Base-by-base conservation (phyloP, 2,888 invertebrate genomes). In the Halocaridina rubra region DNA sequence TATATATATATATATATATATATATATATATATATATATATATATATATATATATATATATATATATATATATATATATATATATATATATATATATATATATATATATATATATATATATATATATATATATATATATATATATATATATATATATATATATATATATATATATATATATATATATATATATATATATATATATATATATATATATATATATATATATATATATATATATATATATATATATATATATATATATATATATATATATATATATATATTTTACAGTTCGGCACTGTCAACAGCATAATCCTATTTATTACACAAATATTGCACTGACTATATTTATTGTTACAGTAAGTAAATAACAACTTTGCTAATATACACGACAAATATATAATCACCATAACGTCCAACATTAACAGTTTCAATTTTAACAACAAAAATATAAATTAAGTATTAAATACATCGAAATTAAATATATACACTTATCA, bases 71-170 rank as follows among this genome's bases (percentile, higher is more conserved):
- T 32, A 32, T 32, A 72, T 32, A 72, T 72, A 2, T 33, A 29
- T 71, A 27, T 71, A 27, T 71, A 71, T 71, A 27, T 71, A 71
- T 71, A 71, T 71, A 27, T 71, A 27, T 71, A 27, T 71, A 27
- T 71, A 27, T 27, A 71, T 71, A 71, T 71, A 71, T 71, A 71
- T 71, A 71, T 71, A 71, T 71, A 71, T 71, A 71, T 71, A 71
- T 71, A 71, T 71, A 71, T 71, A 71, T 71, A 71, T 71, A 71
- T 71, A 71, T 71, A 71, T 71, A 71, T 71, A 29, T 71, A 71
- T 71, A 71, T 29, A 71, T 71, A 71, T 71, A 71, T 71, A 71
- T 71, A 71, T 71, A 71, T 32, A 71, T 32, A 71, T 32, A 32
- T 32, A 71, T 33, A 71, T 33, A 71, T 71, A 71, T 71, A 71